phyloP scores from a whole-genome alignment of 2,113 vertebrate species.

The Anser brachyrhynchus region DNA sequence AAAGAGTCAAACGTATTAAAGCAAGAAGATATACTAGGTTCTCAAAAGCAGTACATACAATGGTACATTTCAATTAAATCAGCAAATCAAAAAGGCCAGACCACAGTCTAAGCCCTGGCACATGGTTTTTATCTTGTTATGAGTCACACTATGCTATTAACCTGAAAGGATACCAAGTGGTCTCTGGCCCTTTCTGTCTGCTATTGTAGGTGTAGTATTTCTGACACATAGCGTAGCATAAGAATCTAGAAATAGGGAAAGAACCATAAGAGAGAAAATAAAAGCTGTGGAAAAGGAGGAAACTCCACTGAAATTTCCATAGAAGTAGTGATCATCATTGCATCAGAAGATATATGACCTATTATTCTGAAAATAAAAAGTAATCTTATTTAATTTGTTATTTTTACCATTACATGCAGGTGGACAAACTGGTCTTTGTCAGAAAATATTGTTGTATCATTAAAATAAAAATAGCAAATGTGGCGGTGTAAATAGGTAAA shows the following conservation, averaged over 20 bases:
- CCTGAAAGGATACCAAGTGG: neutral
- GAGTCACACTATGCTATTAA: neutral
- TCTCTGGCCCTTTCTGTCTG: neutral
- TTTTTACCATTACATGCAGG: neutral
- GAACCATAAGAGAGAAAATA: neutral
- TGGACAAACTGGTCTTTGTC: neutral
- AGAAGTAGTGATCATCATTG: neutral
- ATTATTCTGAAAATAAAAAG: neutral
- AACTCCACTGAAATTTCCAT: neutral
- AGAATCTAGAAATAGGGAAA: neutral
- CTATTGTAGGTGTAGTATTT: neutral
- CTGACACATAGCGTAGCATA: neutral
- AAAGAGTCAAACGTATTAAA: neutral
- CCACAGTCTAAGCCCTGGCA: neutral
- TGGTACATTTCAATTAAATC: neutral
- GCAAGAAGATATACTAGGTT: accelerated
- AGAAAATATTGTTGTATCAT: neutral
- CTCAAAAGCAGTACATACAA: neutral
- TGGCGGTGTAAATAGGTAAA: neutral
- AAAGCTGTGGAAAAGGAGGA: neutral
- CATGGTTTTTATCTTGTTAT: neutral
- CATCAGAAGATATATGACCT: neutral
- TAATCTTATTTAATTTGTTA: neutral
- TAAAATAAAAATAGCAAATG: neutral
- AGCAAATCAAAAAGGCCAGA: neutral